Evolutionary conservation across 2,797 vertebrate genomes (phyloP), one percentile per base, ranked within the genome.

Genomic region (Sphaeramia orbicularis): DNA sequence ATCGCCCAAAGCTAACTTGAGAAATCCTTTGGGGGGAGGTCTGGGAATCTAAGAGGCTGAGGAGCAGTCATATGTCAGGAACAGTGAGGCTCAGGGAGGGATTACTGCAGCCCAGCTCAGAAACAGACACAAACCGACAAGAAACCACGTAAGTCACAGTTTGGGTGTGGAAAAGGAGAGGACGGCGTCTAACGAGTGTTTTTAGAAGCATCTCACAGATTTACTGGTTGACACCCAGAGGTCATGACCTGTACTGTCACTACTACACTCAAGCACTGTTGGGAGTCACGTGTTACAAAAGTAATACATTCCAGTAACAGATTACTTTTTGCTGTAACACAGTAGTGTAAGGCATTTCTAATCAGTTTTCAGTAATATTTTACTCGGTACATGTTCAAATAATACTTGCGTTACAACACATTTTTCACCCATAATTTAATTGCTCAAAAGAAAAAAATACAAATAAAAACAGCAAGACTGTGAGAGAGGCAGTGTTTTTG

Each of bases 1-100:
- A 78, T 59, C 44, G 36, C 15, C 55, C 66, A 35, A 52, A 61
- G 54, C 58, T 36, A 65, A 73, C 67, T 65, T 58, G 75, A 66
- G 52, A 55, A 60, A 49, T 16, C 24, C 50, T 65, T 56, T 35
- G 55, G 42, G 76, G 78, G 78, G 74, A 82, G 66, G 64, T 81
- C 61, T 73, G 78, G 49, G 62, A 71, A 68, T 16, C 7, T 10
- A 10, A 44, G 30, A 18, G 40, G 43, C n/a, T 21, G 65, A 73
- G 58, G 65, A 76, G 53, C 24, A 43, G 58, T 45, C 43, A 62
- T 64, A 63, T 56, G 62, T 78, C 55, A 64, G 62, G 12, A 32
- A 43, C 42, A 37, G 50, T 58, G 80, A 66, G 78, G 67, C 67
- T 70, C 59, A 21, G 57, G 53, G 57, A 76, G 60, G 74, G 52